Evolutionary conservation across 2,888 invertebrate genomes (phyloP).

Genomic region (Tuberolachnus salignus): DNA sequence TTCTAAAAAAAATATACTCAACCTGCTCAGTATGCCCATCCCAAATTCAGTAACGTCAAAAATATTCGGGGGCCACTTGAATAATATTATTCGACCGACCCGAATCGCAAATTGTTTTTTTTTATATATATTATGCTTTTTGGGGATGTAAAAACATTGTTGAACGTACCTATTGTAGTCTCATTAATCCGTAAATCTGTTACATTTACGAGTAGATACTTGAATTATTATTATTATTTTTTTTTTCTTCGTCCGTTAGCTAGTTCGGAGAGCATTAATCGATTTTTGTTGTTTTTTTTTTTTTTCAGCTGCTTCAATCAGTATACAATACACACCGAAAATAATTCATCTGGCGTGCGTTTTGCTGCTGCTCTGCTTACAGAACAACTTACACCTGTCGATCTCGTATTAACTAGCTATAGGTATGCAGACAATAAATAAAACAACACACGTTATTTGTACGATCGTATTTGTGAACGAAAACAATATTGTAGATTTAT

Average conservation of each 20-base stretch:
- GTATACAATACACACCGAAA: slow-evolving; percentile 20
- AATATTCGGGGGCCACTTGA: too few relatives aligned
- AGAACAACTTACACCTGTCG: not conserved
- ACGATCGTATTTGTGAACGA: too few relatives aligned
- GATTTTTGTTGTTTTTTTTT: slow-evolving; percentile 1
- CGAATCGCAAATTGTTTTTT: too few relatives aligned
- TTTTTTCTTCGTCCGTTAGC: too few relatives aligned
- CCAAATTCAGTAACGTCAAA: too few relatives aligned
- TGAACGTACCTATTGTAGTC: too few relatives aligned
- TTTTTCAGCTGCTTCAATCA: slow-evolving; percentile 24
- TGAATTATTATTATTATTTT: not conserved
- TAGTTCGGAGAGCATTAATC: not conserved
- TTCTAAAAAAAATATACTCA: too few relatives aligned
- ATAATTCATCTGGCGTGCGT: slow-evolving; percentile 11
- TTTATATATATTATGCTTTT: too few relatives aligned
- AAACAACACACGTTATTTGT: not conserved
- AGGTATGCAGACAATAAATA: not conserved
- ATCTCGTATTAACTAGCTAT: not conserved
- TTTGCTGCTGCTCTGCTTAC: slow-evolving; percentile 21
- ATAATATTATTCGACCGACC: too few relatives aligned
- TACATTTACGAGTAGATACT: not conserved
- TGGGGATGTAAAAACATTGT: too few relatives aligned
- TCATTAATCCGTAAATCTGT: too few relatives aligned
- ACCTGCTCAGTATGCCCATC: too few relatives aligned
- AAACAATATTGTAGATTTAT: not conserved